Conservation (phyloP, 1,140 invertebrate species). For the Phymorhynchus buccinoides region DNA sequence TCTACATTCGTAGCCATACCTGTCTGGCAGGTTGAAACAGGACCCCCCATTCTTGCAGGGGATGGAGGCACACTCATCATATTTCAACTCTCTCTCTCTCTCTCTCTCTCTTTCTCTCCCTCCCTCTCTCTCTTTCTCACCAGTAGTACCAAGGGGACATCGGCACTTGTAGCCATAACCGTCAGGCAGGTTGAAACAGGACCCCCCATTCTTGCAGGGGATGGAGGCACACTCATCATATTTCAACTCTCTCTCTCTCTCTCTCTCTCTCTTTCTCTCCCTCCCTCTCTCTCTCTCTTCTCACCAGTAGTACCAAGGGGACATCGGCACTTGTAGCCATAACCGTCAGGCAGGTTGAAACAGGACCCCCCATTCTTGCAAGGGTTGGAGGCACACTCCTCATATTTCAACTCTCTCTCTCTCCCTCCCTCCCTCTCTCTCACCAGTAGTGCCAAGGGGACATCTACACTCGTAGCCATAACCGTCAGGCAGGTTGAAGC, state of each 20-base stretch:
- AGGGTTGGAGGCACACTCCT: constrained; percentile 92
- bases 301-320: constrained; percentile 85
- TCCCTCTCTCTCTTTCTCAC: neutral
- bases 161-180: constrained; percentile 81
- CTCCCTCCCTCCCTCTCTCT: neutral
- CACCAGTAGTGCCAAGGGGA: constrained; percentile 85
- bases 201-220: constrained; percentile 91
- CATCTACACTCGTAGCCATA: constrained; percentile 81
- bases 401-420: neutral
- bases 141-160: constrained; percentile 82
- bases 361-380: constrained; percentile 61
- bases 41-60: constrained; percentile 86
- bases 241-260: constrained; percentile 66
- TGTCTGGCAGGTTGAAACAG: constrained; percentile 59
- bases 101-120: no score
- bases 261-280: no score
- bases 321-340: constrained; percentile 81
- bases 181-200: constrained; percentile 76
- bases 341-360: constrained; percentile 53
- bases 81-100: constrained; percentile 67
- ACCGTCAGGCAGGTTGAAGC: constrained; percentile 53
- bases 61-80: constrained; percentile 86
- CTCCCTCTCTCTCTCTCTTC: neutral
- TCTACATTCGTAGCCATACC: constrained; percentile 81
- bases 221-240: constrained; percentile 91